Percentiles rank a stretch among this genome's conserved stretches.
Evolutionary conservation across 2,113 vertebrate genomes (phyloP).

Genomic region (Tapirus terrestris): DNA sequence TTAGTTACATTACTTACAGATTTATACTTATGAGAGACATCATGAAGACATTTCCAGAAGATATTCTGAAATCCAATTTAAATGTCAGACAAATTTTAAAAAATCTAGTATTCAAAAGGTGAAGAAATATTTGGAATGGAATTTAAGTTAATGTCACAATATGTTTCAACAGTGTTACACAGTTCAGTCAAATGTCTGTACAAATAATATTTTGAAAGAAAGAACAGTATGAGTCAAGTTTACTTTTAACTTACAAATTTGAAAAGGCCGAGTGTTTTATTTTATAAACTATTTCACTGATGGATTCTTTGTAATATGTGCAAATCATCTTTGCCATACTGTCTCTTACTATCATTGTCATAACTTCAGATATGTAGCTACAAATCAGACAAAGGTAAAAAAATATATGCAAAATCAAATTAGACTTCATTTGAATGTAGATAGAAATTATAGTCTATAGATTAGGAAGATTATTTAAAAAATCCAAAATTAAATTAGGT

Average conservation of each 20-base stretch:
- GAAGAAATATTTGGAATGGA: constrained; percentile 52
- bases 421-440: background rate
- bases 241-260: background rate
- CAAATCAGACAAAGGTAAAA: background rate
- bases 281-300: background rate
- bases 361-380: background rate
- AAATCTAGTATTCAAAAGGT: background rate
- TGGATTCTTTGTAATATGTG: background rate
- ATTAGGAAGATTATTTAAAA: background rate
- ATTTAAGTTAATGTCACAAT: constrained; percentile 39
- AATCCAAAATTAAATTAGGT: background rate
- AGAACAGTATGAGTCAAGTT: background rate
- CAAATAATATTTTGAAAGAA: constrained; percentile 32
- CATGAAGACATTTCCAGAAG: constrained; percentile 22
- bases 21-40: background rate
- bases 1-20: background rate
- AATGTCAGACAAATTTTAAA: constrained; percentile 55
- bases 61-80: constrained; percentile 48
- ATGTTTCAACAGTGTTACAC: background rate
- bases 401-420: background rate
- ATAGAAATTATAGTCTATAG: background rate
- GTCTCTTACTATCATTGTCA: background rate
- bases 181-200: constrained; percentile 14
- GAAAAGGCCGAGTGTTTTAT: background rate
- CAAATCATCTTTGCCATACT: background rate